A percentile compares a stretch with the other conserved stretches of the same genome.
Conservation (phyloP, 2,797 vertebrate species). For the Acanthornis magna region DNA sequence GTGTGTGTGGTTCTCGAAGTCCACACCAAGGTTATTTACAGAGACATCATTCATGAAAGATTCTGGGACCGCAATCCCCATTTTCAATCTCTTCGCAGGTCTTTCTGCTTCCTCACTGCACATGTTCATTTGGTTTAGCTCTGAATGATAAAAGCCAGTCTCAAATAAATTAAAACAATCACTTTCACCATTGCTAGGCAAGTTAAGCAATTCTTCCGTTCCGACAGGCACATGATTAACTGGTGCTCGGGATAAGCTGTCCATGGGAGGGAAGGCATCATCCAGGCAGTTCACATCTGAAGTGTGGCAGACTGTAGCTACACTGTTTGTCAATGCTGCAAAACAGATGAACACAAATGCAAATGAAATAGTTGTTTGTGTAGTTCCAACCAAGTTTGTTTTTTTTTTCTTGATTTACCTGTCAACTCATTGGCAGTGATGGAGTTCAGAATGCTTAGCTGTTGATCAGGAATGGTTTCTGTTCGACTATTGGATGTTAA, state of each 20-base stretch:
- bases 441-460: constrained; percentile 92
- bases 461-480: constrained; percentile 88
- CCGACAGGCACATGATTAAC: constrained; percentile 85
- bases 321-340: constrained; percentile 90
- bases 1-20: constrained; percentile 89
- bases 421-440: constrained; percentile 95
- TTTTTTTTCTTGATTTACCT: constrained; percentile 74
- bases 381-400: not conserved
- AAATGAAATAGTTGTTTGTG: not conserved
- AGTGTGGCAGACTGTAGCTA: constrained; percentile 88
- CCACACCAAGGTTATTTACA: constrained; percentile 90
- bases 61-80: constrained; percentile 88
- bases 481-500: constrained; percentile 84
- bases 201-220: constrained; percentile 86
- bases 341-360: not conserved
- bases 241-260: constrained; percentile 85
- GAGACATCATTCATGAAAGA: constrained; percentile 93
- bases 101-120: constrained; percentile 92
- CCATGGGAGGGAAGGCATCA: constrained; percentile 87
- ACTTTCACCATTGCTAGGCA: constrained; percentile 86
- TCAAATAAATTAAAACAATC: constrained; percentile 96
- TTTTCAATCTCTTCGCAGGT: constrained; percentile 92
- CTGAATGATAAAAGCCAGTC: constrained; percentile 93
- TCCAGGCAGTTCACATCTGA: constrained; percentile 88
- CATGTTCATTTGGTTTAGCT: constrained; percentile 84